Conservation (phyloP, 2,888 invertebrate species). For the Mimas tiliae region DNA sequence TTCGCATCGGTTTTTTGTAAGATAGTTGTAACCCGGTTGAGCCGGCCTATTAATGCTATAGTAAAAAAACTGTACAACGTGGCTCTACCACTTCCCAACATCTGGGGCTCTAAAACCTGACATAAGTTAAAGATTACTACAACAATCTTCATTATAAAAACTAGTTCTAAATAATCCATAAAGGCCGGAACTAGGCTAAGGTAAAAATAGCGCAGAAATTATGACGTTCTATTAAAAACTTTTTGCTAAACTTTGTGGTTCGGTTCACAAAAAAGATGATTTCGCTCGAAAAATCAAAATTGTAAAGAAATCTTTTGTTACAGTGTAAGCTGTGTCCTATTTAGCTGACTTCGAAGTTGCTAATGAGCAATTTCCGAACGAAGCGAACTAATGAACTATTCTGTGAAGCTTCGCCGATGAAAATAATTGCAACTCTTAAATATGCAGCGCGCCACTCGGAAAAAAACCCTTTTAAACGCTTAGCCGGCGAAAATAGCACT, state of each 20-base stretch:
- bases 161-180: too few relatives aligned
- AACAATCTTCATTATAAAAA: too few relatives aligned
- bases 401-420: slow-evolving; percentile 32
- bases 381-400: slow-evolving; percentile 60
- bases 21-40: too few relatives aligned
- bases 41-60: too few relatives aligned
- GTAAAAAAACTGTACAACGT: too few relatives aligned
- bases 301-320: slow-evolving; percentile 21
- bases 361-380: slow-evolving; percentile 78
- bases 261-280: neutral
- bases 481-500: neutral
- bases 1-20: too few relatives aligned
- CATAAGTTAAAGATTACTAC: too few relatives aligned
- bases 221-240: too few relatives aligned
- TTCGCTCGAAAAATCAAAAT: neutral
- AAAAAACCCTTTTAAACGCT: slow-evolving; percentile 14
- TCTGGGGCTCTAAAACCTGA: neutral
- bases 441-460: neutral
- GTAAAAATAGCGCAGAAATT: too few relatives aligned
- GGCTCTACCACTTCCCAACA: too few relatives aligned
- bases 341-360: slow-evolving; percentile 46
- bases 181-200: too few relatives aligned
- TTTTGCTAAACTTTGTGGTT: neutral
- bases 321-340: slow-evolving; percentile 47
- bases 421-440: slow-evolving; percentile 27